These are phyloP conservation scores for Ctenopoma multispine DNA, from an alignment of 2,797 vertebrate genomes.

Conservation along the genomic window DNA sequence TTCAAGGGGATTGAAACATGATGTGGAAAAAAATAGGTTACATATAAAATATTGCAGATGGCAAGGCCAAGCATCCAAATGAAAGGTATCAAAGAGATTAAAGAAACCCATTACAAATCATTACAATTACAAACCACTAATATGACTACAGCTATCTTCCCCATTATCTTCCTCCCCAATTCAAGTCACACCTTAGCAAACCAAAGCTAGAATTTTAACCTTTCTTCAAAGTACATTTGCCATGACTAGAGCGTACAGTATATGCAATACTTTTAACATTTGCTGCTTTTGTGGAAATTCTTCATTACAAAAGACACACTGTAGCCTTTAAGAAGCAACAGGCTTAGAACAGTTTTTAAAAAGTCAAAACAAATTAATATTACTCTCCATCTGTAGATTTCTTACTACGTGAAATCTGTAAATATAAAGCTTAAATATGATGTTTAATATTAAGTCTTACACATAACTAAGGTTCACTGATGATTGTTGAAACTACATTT, in stretches of 20 bases:
- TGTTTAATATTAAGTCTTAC: constrained; percentile 20
- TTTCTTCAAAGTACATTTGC: constrained; percentile 60
- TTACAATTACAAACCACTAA: constrained; percentile 58
- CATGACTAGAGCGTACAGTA: constrained; percentile 35
- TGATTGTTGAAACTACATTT: constrained; percentile 22
- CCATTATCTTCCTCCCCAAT: constrained; percentile 70
- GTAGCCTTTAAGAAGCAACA: constrained; percentile 37
- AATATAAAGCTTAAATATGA: constrained; percentile 39
- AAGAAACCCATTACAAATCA: constrained; percentile 78
- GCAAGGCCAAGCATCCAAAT: constrained; percentile 81
- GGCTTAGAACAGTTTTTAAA: constrained; percentile 31
- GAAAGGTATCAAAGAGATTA: constrained; percentile 77
- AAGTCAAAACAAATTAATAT: constrained; percentile 19
- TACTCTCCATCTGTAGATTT: constrained; percentile 25
- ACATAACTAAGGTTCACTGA: constrained; percentile 24
- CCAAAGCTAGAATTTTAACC: constrained; percentile 55
- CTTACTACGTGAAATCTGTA: constrained; percentile 23
- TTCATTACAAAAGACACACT: constrained; percentile 46
- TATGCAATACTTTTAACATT: constrained; percentile 32
- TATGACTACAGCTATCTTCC: constrained; percentile 63
- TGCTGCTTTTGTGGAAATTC: constrained; percentile 27
- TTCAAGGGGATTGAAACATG: constrained; percentile 72
- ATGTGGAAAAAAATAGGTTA: constrained; percentile 55
- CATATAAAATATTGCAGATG: constrained; percentile 75
- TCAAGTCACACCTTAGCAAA: constrained; percentile 68